Evolutionary conservation across 2,113 vertebrate species (phyloP).

Genomic region (Tretioscincus oriximinensis): DNA sequence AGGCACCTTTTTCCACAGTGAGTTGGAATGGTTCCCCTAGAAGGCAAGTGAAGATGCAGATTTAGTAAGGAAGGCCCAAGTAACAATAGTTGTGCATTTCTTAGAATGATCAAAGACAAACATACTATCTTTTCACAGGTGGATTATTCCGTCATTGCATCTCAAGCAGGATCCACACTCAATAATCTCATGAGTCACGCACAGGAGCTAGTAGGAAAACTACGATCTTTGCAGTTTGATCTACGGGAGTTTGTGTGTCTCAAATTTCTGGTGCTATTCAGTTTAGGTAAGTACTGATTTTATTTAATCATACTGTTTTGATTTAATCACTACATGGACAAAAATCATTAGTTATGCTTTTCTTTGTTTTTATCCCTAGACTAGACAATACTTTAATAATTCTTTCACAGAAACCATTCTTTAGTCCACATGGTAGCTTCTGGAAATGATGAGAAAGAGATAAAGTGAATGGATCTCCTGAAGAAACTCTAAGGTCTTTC

Average conservation of each 20-base stretch:
- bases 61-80: background rate
- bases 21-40: too few species aligned
- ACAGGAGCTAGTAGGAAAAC: conserved; percentile 93
- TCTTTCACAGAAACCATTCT: too few species aligned
- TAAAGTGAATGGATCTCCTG: too few species aligned
- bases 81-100: background rate
- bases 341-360: background rate
- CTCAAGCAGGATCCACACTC: conserved; percentile 92
- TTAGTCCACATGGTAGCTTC: too few species aligned
- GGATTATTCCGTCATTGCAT: conserved; percentile 89
- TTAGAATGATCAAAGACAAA: background rate
- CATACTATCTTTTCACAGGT: conserved; percentile 79
- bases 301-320: conserved; percentile 10
- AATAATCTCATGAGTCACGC: conserved; percentile 94
- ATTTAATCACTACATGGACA: background rate
- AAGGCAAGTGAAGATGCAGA: too few species aligned
- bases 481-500: too few species aligned
- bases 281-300: conserved; percentile 84
- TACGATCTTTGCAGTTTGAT: conserved; percentile 93
- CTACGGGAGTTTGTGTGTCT: conserved; percentile 98
- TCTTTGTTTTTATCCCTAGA: background rate
- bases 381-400: too few species aligned
- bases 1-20: too few species aligned
- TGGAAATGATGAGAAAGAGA: too few species aligned
- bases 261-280: conserved; percentile 98